These are phyloP conservation scores for Melanotaenia parkinsoni DNA, from an alignment of 2,797 vertebrate species.

Conservation along the genomic window DNA sequence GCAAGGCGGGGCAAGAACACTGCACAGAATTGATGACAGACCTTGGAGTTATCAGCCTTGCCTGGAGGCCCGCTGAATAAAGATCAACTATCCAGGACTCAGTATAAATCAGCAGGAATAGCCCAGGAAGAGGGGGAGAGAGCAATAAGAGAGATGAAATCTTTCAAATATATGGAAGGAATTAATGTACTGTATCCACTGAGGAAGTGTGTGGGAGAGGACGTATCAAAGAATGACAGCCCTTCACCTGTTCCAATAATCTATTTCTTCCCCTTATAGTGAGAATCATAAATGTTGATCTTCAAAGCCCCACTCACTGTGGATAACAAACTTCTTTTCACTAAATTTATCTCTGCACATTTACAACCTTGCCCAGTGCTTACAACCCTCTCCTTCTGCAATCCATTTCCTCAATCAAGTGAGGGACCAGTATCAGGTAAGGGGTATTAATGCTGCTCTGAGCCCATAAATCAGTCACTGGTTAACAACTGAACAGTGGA, in stretches of 20 bases:
- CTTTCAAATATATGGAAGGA: slow-evolving; percentile 23
- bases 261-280: slow-evolving; percentile 17
- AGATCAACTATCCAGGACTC: slow-evolving; percentile 61
- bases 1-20: slow-evolving; percentile 16
- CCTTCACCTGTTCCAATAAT: slow-evolving; percentile 33
- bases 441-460: slow-evolving; percentile 25
- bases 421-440: slow-evolving; percentile 22
- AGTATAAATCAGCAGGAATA: slow-evolving; percentile 66
- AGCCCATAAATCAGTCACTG: slow-evolving; percentile 35
- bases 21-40: slow-evolving; percentile 67
- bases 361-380: background rate
- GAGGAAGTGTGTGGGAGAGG: slow-evolving; percentile 4
- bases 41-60: slow-evolving; percentile 63
- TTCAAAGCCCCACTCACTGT: background rate
- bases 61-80: slow-evolving; percentile 70
- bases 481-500: slow-evolving; percentile 16
- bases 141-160: slow-evolving; percentile 18
- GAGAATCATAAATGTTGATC: slow-evolving; percentile 48
- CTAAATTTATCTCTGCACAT: slow-evolving; percentile 35
- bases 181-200: slow-evolving; percentile 15
- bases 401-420: slow-evolving; percentile 18
- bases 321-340: background rate
- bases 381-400: background rate
- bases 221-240: background rate
- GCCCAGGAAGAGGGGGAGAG: slow-evolving; percentile 1